Conservation (phyloP, 2,797 vertebrate species). For the Tolypeutes matacus region DNA sequence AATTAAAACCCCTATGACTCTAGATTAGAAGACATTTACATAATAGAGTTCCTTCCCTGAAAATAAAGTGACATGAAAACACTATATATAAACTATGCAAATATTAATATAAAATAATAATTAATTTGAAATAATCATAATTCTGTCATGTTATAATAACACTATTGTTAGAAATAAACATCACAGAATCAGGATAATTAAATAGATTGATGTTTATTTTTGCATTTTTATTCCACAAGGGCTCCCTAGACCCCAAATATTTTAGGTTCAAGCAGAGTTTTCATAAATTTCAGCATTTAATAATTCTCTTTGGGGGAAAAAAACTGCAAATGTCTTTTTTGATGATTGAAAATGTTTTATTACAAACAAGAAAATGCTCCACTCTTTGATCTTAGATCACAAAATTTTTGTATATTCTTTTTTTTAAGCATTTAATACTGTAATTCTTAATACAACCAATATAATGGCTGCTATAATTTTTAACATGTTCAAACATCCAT, state of each 20-base stretch:
- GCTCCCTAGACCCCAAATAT: background rate
- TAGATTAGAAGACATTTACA: conserved; percentile 81
- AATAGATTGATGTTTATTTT: background rate
- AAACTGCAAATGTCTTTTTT: too few relatives aligned
- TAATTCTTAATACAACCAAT: too few relatives aligned
- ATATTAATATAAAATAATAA: conserved; percentile 77
- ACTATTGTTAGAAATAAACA: conserved; percentile 53
- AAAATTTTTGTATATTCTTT: too few relatives aligned
- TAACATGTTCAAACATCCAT: too few relatives aligned
- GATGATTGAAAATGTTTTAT: too few relatives aligned
- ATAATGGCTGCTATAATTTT: too few relatives aligned
- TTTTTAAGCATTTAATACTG: too few relatives aligned
- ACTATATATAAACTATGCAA: conserved; percentile 50
- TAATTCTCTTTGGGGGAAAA: background rate
- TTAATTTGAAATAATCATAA: conserved; percentile 78
- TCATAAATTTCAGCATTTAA: conserved; percentile 4
- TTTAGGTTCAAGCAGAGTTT: background rate
- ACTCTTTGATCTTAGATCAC: too few relatives aligned
- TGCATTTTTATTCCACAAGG: background rate
- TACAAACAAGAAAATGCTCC: too few relatives aligned
- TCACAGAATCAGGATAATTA: conserved; percentile 38
- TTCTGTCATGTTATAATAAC: conserved; percentile 59
- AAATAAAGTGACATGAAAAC: conserved; percentile 79
- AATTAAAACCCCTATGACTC: conserved; percentile 71
- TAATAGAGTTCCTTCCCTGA: conserved; percentile 72